Percentiles rank a stretch among this genome's conserved stretches.
Evolutionary conservation across 2,888 invertebrate genomes (phyloP).

Genomic region (Myopa testacea): DNA sequence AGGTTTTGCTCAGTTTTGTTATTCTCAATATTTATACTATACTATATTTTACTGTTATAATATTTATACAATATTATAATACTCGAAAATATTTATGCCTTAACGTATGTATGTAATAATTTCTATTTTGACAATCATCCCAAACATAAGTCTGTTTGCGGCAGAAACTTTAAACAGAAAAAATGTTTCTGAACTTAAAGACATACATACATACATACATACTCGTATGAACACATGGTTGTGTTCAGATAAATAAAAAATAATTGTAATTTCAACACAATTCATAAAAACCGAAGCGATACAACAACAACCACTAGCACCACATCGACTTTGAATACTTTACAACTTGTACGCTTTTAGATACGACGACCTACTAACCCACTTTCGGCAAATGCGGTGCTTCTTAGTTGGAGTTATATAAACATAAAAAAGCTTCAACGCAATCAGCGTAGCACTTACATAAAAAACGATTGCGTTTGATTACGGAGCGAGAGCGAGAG

Average conservation of each 20-base stretch:
- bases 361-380: conserved; percentile 81
- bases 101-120: conserved; percentile 23
- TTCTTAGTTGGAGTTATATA: conserved; percentile 59
- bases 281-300: conserved; percentile 7
- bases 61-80: no score
- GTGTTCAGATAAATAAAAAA: no score
- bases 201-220: conserved; percentile 34
- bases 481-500: conserved; percentile 41
- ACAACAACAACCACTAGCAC: conserved; percentile 10
- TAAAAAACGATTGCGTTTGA: conserved; percentile 18
- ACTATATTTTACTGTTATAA: no score
- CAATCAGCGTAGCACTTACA: conserved; percentile 53
- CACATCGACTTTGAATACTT: conserved; percentile 21
- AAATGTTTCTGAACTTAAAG: neutral
- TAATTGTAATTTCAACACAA: neutral
- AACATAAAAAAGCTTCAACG: conserved; percentile 58
- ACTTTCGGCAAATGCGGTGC: conserved; percentile 71
- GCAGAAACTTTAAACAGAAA: conserved; percentile 18
- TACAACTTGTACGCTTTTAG: conserved; percentile 52
- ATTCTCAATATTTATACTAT: no score
- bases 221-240: conserved; percentile 35
- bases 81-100: no score
- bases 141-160: conserved; percentile 5
- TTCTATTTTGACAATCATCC: neutral
- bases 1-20: no score